phyloP scores from a whole-genome alignment of 2,797 vertebrate species.

The Cossypha polioptera region DNA sequence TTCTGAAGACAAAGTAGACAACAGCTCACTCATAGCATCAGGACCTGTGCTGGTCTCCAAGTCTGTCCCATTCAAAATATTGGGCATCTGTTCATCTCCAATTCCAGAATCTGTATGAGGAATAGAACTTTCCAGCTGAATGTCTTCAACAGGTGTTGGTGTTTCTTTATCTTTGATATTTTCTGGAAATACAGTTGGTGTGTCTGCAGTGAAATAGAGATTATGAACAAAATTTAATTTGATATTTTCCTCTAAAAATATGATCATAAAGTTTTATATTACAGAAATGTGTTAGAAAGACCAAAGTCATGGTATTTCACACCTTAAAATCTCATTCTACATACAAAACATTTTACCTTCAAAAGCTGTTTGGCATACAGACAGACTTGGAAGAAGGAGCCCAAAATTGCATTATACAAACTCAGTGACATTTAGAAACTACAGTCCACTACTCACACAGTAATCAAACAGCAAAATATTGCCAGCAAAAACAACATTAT shows the following conservation, averaged over 20 bases:
- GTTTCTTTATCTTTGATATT: conserved; percentile 82
- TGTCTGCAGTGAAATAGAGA: conserved; percentile 78
- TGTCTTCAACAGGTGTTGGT: conserved; percentile 75
- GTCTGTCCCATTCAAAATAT: conserved; percentile 86
- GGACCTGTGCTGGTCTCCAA: conserved; percentile 78
- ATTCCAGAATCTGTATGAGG: conserved; percentile 90
- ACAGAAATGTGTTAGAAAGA: neutral
- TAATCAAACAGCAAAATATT: neutral
- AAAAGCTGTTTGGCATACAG: neutral
- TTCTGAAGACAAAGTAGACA: conserved; percentile 88
- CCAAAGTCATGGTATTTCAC: neutral
- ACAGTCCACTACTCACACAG: neutral
- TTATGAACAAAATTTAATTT: conserved; percentile 8
- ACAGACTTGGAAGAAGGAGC: neutral
- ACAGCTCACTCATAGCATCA: conserved; percentile 86
- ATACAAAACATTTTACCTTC: neutral
- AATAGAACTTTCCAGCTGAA: conserved; percentile 79
- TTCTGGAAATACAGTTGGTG: conserved; percentile 82
- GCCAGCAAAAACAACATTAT: neutral
- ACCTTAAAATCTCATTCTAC: neutral
- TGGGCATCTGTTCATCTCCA: conserved; percentile 85
- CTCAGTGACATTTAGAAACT: conserved; percentile 17
- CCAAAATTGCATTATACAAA: neutral
- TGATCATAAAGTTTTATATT: neutral
- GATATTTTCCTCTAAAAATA: neutral